Base-by-base conservation (phyloP, 2,113 vertebrate species). In the Aegypius monachus region DNA sequence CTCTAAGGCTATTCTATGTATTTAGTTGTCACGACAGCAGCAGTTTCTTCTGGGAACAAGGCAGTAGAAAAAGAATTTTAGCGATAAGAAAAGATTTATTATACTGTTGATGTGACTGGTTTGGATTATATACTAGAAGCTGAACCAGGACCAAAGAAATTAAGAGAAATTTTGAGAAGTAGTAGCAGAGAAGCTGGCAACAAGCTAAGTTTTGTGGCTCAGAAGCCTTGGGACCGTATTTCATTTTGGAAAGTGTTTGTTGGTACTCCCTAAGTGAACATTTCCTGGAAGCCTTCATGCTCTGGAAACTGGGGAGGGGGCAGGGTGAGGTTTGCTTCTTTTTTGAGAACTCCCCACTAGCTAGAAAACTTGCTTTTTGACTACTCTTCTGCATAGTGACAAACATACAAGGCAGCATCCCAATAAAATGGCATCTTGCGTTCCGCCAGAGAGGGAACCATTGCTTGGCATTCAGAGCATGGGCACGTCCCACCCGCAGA, bases 141-240 rank as follows among this genome's bases (percentile, higher is more conserved):
- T 62, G 84, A 86, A 36, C 32, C 20, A 53, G 50, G 11, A 70
- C 38, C 2, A 7, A 67, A 43, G n/a, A 61, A 23, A 82, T 63
- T n/a, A 72, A 85, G 71, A 85, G 19, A 9, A 68, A 79, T 4
- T 36, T 47, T 72, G 58, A 61, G 19, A 52, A 90, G 43, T 0
- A 68, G 16, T 3, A 80, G 71, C 47, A 71, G 42, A 84, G 20
- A 59, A 67, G 36, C n/a, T 75, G 45, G 9, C 52, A 88, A 38
- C 9, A 34, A 85, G 42, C 19, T 71, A 42, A 20, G 13, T 26
- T 65, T 16, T 66, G 53, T 5, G 29, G 17, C 65, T 74, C 5
- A 13, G n/a, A 47, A 73, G 36, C 26, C 45, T 61, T 40, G 7
- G 32, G 36, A 81, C 4, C 0, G 0, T 3, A 32, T 81, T 29